A percentile compares a stretch with the other conserved stretches of the same genome.
Conservation (phyloP, 2,888 invertebrate genomes). For the Drosophila kuntzei region DNA sequence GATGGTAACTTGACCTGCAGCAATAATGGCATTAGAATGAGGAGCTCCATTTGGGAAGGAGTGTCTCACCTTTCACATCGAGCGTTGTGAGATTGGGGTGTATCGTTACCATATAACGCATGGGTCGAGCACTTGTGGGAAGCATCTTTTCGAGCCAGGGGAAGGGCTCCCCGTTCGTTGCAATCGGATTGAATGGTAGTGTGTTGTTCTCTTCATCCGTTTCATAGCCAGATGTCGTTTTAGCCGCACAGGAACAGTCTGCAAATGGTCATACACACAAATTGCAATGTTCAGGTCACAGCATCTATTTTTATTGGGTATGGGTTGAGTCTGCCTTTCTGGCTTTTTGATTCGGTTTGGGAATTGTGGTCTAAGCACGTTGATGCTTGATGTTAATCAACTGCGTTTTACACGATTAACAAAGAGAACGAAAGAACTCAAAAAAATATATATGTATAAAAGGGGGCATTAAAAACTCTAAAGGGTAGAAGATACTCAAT, state of each 20-base stretch:
- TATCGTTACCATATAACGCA: conserved; percentile 94
- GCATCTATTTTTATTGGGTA: background rate
- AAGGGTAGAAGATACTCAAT: conserved; percentile 2
- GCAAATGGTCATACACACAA: conserved; percentile 72
- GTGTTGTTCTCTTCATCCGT: conserved; percentile 89
- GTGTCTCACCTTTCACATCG: conserved; percentile 91
- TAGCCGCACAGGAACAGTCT: conserved; percentile 90
- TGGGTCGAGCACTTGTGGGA: conserved; percentile 91
- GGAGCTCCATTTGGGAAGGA: background rate
- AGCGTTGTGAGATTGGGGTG: conserved; percentile 97
- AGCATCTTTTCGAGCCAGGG: conserved; percentile 92
- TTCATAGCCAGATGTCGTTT: conserved; percentile 88
- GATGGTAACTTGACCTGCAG: conserved; percentile 93
- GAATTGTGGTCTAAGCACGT: conserved; percentile 68
- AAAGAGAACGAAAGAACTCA: conserved; percentile 47
- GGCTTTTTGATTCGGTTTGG: conserved; percentile 37
- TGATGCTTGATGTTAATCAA: conserved; percentile 69
- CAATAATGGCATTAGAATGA: conserved; percentile 41
- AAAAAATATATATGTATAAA: conserved; percentile 4
- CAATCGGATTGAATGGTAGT: conserved; percentile 88
- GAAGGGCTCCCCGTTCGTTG: conserved; percentile 91
- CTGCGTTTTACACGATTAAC: conserved; percentile 76
- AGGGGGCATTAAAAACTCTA: conserved; percentile 23
- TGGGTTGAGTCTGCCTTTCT: conserved; percentile 11
- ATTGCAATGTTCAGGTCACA: conserved; percentile 26